A percentile compares a stretch with the other conserved stretches of the same genome.
phyloP scores from a whole-genome alignment of 2,888 invertebrate genomes.

The Drosophila anceps region DNA sequence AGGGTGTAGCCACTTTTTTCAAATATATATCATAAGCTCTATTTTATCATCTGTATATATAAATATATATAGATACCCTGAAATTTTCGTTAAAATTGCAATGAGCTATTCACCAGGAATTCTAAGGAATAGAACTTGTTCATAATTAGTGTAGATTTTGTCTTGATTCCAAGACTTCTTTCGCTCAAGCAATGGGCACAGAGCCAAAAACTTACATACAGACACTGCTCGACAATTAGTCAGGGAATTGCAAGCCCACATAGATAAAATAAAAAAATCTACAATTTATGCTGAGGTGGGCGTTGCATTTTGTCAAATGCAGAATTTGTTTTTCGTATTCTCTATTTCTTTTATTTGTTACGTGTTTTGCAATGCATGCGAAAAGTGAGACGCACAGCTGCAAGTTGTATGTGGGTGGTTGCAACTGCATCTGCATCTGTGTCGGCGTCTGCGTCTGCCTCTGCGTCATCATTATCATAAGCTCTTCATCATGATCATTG shows the following conservation, averaged over 20 bases:
- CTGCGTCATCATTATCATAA: conserved; percentile 48
- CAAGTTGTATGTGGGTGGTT: conserved; percentile 53
- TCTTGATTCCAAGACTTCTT: background rate
- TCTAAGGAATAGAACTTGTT: background rate
- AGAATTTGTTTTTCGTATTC: conserved; percentile 2
- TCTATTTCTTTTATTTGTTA: background rate
- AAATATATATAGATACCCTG: too few relatives aligned
- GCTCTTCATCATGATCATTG: conserved; percentile 54
- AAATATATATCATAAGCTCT: too few relatives aligned
- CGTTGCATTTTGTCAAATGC: conserved; percentile 71
- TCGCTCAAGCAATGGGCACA: conserved; percentile 8
- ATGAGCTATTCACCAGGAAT: background rate
- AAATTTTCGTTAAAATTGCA: too few relatives aligned
- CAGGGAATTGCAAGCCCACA: conserved; percentile 51
- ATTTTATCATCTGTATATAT: too few relatives aligned
- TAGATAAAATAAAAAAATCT: conserved; percentile 39
- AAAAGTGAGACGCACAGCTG: conserved; percentile 59
- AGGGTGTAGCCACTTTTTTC: too few relatives aligned
- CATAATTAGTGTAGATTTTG: conserved; percentile 11
- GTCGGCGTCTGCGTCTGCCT: background rate
- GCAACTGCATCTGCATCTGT: conserved; percentile 2
- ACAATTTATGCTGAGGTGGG: conserved; percentile 61
- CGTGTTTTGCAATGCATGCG: conserved; percentile 28
- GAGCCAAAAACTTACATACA: conserved; percentile 20
- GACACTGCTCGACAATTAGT: conserved; percentile 43